A percentile compares a stretch with the other conserved stretches of the same genome.
Evolutionary conservation across 1,140 invertebrate species (phyloP).

Genomic region (Zelostemma sp.): DNA sequence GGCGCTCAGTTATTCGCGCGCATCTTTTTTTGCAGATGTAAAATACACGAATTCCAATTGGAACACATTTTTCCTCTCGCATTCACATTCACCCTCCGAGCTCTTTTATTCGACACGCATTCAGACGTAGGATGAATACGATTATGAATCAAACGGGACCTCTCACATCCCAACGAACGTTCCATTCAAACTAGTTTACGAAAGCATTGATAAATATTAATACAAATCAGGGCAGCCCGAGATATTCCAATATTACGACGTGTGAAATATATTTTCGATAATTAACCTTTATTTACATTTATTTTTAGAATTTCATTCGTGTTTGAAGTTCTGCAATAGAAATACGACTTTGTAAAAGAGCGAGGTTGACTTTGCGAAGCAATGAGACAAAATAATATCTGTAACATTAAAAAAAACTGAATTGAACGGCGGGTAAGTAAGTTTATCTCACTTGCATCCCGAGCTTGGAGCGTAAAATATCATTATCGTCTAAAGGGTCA

Average conservation of each 20-base stretch:
- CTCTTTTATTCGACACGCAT: constrained; percentile 29
- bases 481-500: constrained; percentile 47
- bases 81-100: constrained; percentile 21
- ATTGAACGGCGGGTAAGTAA: constrained; percentile 29
- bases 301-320: too few relatives aligned
- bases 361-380: too few relatives aligned
- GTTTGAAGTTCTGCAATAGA: too few relatives aligned
- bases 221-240: too few relatives aligned
- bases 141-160: constrained; percentile 22
- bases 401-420: constrained; percentile 8
- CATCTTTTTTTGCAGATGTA: constrained; percentile 37
- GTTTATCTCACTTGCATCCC: constrained; percentile 33
- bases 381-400: background rate
- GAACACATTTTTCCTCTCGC: constrained; percentile 15
- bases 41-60: constrained; percentile 37
- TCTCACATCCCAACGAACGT: constrained; percentile 2
- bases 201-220: background rate
- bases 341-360: too few relatives aligned
- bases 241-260: too few relatives aligned
- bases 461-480: constrained; percentile 39
- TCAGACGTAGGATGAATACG: constrained; percentile 27
- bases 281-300: too few relatives aligned
- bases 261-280: too few relatives aligned
- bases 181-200: background rate
- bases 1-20: constrained; percentile 14